A percentile compares a stretch with the other conserved stretches of the same genome.
These are phyloP conservation scores for Melieria crassipennis DNA, from an alignment of 2,888 invertebrate genomes.

Conservation along the genomic window DNA sequence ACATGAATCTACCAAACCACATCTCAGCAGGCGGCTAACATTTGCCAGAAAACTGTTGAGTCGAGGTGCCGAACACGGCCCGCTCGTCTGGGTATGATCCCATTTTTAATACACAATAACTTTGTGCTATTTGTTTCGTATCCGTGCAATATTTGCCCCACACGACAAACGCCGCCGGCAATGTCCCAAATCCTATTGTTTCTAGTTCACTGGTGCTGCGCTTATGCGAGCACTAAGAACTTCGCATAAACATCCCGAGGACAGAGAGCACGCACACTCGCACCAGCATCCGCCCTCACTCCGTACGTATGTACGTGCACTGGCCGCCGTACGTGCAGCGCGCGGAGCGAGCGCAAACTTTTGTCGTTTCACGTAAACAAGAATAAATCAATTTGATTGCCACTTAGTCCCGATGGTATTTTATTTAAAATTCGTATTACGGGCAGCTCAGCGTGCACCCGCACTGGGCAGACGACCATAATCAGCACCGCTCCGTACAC, in stretches of 20 bases:
- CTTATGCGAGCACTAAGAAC: slow-evolving; percentile 4
- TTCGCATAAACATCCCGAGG: neutral
- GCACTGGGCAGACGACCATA: neutral
- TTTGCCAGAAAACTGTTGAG: too few species aligned
- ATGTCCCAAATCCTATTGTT: slow-evolving; percentile 28
- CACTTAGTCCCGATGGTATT: slow-evolving; percentile 45
- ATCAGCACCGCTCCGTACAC: neutral
- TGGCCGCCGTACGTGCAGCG: neutral
- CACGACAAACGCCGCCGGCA: slow-evolving; percentile 14
- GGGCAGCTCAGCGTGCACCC: too few species aligned
- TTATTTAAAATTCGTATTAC: slow-evolving; percentile 8
- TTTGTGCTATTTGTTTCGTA: too few species aligned
- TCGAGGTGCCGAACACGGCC: too few species aligned
- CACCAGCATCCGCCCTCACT: neutral
- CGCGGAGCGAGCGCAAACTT: slow-evolving; percentile 43
- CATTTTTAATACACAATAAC: too few species aligned
- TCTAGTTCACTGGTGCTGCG: slow-evolving; percentile 14
- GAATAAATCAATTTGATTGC: slow-evolving; percentile 62
- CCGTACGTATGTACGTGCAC: slow-evolving; percentile 1
- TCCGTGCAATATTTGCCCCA: slow-evolving; percentile 1
- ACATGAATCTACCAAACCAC: too few species aligned
- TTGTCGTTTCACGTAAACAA: slow-evolving; percentile 50
- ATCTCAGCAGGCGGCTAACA: too few species aligned
- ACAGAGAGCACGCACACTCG: neutral
- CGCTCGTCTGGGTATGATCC: too few species aligned